Percentiles rank a stretch among this genome's conserved stretches.
These are phyloP conservation scores for Vicugna pacos DNA, from an alignment of 2,113 vertebrate species.

Conservation along the genomic window DNA sequence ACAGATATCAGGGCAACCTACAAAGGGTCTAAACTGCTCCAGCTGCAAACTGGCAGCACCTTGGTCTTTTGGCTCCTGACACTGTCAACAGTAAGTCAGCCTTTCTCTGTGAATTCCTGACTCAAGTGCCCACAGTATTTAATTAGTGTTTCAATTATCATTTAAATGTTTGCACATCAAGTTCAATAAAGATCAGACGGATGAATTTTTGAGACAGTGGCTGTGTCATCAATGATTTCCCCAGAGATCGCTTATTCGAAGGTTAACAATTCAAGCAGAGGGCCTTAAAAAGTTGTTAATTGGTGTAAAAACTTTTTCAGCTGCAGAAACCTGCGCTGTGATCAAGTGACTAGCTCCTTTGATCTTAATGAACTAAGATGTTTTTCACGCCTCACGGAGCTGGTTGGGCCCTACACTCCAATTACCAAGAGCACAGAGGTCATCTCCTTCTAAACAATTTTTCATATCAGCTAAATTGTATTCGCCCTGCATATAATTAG, in stretches of 20 bases:
- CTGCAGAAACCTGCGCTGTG: conserved; percentile 56
- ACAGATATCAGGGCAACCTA: background rate
- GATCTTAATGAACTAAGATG: conserved; percentile 79
- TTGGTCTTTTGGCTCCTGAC: conserved; percentile 5
- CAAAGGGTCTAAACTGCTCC: background rate
- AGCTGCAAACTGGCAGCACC: background rate
- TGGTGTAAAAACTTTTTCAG: conserved; percentile 80
- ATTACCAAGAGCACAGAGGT: conserved; percentile 76
- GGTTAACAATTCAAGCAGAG: conserved; percentile 82
- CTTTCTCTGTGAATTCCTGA: conserved; percentile 72
- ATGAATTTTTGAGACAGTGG: conserved; percentile 84
- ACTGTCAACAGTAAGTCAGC: conserved; percentile 58
- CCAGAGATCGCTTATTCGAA: conserved; percentile 81
- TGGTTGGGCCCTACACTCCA: conserved; percentile 72
- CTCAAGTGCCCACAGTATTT: conserved; percentile 70
- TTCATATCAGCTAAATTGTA: conserved; percentile 64
- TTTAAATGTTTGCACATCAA: conserved; percentile 86
- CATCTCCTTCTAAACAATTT: conserved; percentile 66
- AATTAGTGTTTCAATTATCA: conserved; percentile 85
- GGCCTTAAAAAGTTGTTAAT: conserved; percentile 78
- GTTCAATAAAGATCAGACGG: conserved; percentile 83
- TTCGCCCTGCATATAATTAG: conserved; percentile 63
- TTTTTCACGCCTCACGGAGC: conserved; percentile 74
- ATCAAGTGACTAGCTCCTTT: conserved; percentile 80
- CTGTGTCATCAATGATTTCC: conserved; percentile 78